These are phyloP conservation scores for Conistra vaccinii DNA, from an alignment of 2,888 invertebrate species.

Conservation along the genomic window DNA sequence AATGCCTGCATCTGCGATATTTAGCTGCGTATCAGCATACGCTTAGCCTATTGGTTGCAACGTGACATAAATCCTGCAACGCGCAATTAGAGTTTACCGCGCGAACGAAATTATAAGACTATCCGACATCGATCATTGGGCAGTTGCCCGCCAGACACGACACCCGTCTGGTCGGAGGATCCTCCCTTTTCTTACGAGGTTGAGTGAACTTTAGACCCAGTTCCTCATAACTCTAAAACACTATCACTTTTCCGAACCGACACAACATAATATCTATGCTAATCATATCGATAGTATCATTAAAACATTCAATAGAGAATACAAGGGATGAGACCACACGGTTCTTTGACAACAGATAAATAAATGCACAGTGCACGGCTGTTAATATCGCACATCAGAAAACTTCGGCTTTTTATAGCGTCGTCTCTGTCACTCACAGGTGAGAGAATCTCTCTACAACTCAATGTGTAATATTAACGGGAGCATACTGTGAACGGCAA, in stretches of 20 bases:
- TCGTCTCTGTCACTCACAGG: neutral
- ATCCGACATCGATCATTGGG: no score
- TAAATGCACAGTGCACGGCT: neutral
- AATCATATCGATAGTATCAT: neutral
- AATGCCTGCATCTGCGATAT: neutral
- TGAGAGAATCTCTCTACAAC: neutral
- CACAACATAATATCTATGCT: neutral
- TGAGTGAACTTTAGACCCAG: no score
- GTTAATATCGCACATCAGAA: neutral
- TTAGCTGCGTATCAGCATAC: neutral
- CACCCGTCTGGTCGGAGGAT: no score
- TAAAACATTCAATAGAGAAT: neutral
- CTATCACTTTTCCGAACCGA: neutral
- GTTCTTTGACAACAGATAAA: constrained; percentile 1
- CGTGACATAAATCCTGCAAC: neutral
- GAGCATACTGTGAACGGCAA: neutral
- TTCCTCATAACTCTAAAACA: no score
- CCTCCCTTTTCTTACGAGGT: no score
- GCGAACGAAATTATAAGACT: no score
- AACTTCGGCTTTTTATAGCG: neutral
- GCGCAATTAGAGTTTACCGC: no score
- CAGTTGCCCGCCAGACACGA: no score
- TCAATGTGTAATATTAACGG: neutral
- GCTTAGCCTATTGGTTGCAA: neutral
- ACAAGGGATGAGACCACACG: neutral